phyloP scores from a whole-genome alignment of 2,113 vertebrate species.

The Oryzias woworae region DNA sequence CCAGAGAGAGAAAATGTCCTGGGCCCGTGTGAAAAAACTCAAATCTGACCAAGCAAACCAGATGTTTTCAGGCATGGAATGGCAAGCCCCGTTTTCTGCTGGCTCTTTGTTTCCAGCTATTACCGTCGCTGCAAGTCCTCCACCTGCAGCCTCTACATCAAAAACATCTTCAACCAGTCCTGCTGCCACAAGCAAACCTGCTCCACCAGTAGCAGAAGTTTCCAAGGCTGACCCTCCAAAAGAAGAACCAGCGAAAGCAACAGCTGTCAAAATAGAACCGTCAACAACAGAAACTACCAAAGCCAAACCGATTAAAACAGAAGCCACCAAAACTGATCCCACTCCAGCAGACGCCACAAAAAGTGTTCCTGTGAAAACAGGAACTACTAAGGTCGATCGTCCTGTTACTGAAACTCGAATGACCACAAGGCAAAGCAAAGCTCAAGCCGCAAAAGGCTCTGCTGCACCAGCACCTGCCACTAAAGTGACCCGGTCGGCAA shows the following conservation, averaged over 20 bases:
- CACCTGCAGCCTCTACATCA: slow-evolving; percentile 29
- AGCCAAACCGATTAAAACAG: slow-evolving; percentile 22
- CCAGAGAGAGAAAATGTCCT: slow-evolving; percentile 84
- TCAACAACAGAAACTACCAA: slow-evolving; percentile 18
- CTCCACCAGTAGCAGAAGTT: slow-evolving; percentile 21
- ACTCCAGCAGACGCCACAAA: background rate
- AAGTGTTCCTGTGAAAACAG: slow-evolving; percentile 23
- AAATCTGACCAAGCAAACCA: slow-evolving; percentile 79
- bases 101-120: slow-evolving; percentile 26
- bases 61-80: slow-evolving; percentile 60
- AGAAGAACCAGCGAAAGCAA: slow-evolving; percentile 24
- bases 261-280: slow-evolving; percentile 18
- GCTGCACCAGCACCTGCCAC: slow-evolving; percentile 32
- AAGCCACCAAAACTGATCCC: slow-evolving; percentile 8
- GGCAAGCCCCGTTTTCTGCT: slow-evolving; percentile 36
- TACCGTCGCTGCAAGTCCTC: slow-evolving; percentile 16
- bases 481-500: slow-evolving; percentile 55
- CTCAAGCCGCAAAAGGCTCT: slow-evolving; percentile 34
- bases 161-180: slow-evolving; percentile 37
- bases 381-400: slow-evolving; percentile 8
- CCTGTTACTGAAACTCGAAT: slow-evolving; percentile 36
- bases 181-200: slow-evolving; percentile 25
- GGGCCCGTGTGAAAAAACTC: slow-evolving; percentile 91
- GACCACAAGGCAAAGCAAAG: slow-evolving; percentile 55
- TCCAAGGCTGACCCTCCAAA: slow-evolving; percentile 26